A percentile compares a stretch with the other conserved stretches of the same genome.
These are phyloP conservation scores for honey bee (Apis mellifera) DNA, from an alignment of 1,140 invertebrate genomes.

Conservation along the genomic window Amel_HAv3.1 CM009944.2:8565001-8565500, in stretches of 20 bases:
- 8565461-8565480: slow-evolving; percentile 55
- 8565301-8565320: slow-evolving; percentile 81
- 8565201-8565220: slow-evolving; percentile 23
- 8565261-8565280: slow-evolving; percentile 36
- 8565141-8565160: neutral
- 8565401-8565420: slow-evolving; percentile 46
- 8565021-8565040: no score
- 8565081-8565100: no score
- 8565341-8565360: slow-evolving; percentile 77
- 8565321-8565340: slow-evolving; percentile 74
- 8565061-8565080: no score
- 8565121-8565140: no score
- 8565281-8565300: slow-evolving; percentile 73
- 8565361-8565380: slow-evolving; percentile 78
- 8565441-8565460: slow-evolving; percentile 56
- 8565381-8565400: slow-evolving; percentile 81
- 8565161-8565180: no score
- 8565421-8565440: slow-evolving; percentile 68
- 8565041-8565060: no score
- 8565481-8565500: slow-evolving; percentile 37
- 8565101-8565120: no score
- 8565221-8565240: slow-evolving; percentile 60
- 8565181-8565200: neutral
- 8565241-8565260: slow-evolving; percentile 54
- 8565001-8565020: no score